Conservation (phyloP, 2,888 invertebrate species). For the Norana najaformis region DNA sequence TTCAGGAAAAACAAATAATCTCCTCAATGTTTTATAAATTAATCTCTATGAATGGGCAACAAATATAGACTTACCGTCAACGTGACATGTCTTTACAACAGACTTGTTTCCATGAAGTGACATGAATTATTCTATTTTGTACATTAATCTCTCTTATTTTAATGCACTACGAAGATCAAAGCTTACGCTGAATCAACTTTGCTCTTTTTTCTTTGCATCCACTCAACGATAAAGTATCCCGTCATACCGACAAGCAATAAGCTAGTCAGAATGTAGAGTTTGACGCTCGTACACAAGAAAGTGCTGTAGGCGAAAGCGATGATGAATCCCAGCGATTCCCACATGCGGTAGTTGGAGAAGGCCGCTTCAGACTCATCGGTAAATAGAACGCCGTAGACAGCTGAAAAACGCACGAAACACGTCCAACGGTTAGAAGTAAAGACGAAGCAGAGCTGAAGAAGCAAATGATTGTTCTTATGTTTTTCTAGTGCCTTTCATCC, state of each 20-base stretch:
- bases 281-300: constrained; percentile 75
- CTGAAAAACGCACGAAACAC: constrained; percentile 45
- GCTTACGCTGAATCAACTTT: background rate
- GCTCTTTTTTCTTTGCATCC: background rate
- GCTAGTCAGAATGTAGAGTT: constrained; percentile 73
- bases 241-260: constrained; percentile 74
- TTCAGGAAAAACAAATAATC: too few relatives aligned
- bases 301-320: constrained; percentile 81
- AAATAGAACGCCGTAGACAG: constrained; percentile 81
- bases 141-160: background rate
- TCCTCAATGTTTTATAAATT: too few relatives aligned
- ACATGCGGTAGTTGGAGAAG: constrained; percentile 87
- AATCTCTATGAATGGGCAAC: too few relatives aligned
- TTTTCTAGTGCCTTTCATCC: too few relatives aligned
- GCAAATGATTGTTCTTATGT: too few relatives aligned
- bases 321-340: constrained; percentile 89
- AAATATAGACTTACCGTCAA: too few relatives aligned
- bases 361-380: constrained; percentile 84
- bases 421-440: too few relatives aligned
- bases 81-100: too few relatives aligned
- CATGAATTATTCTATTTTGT: background rate
- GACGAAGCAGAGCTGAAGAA: too few relatives aligned
- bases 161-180: background rate
- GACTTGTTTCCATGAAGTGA: too few relatives aligned
- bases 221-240: constrained; percentile 72